Percentiles rank a stretch among this genome's conserved stretches.
These are phyloP conservation scores for Galagoides demidoff DNA, from an alignment of 2,797 vertebrate genomes.

Conservation along the genomic window DNA sequence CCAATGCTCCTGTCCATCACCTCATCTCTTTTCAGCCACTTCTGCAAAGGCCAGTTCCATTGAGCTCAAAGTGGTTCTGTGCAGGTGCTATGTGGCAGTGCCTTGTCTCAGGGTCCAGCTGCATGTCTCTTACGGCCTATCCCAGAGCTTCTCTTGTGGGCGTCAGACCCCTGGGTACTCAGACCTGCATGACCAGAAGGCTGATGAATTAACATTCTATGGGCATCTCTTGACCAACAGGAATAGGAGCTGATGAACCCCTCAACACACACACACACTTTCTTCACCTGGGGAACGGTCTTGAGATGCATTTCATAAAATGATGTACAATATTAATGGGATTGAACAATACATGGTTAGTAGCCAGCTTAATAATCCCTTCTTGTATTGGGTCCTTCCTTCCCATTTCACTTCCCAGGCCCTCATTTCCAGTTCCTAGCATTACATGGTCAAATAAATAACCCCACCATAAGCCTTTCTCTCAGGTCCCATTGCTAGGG, in stretches of 20 bases:
- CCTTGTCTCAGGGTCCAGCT: not conserved
- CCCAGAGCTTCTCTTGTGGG: not conserved
- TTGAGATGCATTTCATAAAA: not conserved
- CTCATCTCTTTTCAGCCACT: not conserved
- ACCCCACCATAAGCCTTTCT: not conserved
- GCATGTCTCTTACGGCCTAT: accelerated
- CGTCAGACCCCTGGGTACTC: not conserved
- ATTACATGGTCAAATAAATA: not conserved
- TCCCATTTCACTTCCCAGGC: not conserved
- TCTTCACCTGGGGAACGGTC: not conserved
- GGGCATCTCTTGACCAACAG: not conserved
- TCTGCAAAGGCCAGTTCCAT: accelerated
- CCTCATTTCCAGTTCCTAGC: not conserved
- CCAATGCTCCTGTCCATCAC: not conserved
- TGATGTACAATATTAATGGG: not conserved
- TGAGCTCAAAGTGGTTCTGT: not conserved
- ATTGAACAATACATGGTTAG: not conserved
- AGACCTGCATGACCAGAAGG: not conserved
- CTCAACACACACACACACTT: not conserved
- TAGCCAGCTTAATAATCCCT: not conserved
- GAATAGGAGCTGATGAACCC: too few relatives aligned
- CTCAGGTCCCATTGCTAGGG: not conserved
- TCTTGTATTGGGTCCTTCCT: not conserved
- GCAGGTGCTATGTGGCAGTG: not conserved
- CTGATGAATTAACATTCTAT: not conserved